phyloP scores from a whole-genome alignment of 2,888 invertebrate genomes.

The Platypus cylindrus region DNA sequence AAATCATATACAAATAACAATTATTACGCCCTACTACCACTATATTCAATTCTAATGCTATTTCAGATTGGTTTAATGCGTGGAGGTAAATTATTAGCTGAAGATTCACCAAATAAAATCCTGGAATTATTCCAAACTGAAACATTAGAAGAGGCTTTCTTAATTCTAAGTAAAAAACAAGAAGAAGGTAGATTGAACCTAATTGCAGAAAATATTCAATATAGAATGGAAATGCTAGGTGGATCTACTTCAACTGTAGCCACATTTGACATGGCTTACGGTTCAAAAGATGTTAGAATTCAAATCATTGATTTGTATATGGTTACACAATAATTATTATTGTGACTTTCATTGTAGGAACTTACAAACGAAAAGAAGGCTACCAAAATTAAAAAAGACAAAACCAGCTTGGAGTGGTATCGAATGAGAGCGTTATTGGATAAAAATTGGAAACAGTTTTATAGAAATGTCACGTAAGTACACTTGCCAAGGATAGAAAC shows the following conservation, averaged over 20 bases:
- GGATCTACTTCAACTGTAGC: slow-evolving; percentile 18
- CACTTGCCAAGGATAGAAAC: too few relatives aligned
- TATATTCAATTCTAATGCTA: not conserved
- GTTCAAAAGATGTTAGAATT: slow-evolving; percentile 25
- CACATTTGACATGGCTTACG: slow-evolving; percentile 20
- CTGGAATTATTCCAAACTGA: slow-evolving; percentile 55
- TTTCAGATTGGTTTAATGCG: slow-evolving; percentile 79
- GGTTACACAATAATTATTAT: not conserved
- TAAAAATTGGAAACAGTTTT: slow-evolving; percentile 25
- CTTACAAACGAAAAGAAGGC: slow-evolving; percentile 12
- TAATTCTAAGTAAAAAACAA: slow-evolving; percentile 60
- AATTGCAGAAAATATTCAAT: slow-evolving; percentile 15
- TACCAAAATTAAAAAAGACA: slow-evolving; percentile 13
- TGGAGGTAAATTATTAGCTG: slow-evolving; percentile 72
- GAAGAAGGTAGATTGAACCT: slow-evolving; percentile 30
- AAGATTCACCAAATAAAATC: slow-evolving; percentile 65
- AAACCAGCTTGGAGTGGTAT: slow-evolving; percentile 16
- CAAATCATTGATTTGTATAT: too few relatives aligned
- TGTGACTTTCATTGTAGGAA: slow-evolving; percentile 10
- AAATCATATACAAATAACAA: too few relatives aligned
- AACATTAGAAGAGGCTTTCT: slow-evolving; percentile 78
- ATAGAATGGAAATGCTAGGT: slow-evolving; percentile 15
- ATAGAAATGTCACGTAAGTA: slow-evolving; percentile 23
- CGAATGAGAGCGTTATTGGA: slow-evolving; percentile 20
- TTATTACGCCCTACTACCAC: too few relatives aligned